A percentile compares a stretch with the other conserved stretches of the same genome.
Conservation (phyloP, 2,797 vertebrate genomes). For the Siniperca undulata region DNA sequence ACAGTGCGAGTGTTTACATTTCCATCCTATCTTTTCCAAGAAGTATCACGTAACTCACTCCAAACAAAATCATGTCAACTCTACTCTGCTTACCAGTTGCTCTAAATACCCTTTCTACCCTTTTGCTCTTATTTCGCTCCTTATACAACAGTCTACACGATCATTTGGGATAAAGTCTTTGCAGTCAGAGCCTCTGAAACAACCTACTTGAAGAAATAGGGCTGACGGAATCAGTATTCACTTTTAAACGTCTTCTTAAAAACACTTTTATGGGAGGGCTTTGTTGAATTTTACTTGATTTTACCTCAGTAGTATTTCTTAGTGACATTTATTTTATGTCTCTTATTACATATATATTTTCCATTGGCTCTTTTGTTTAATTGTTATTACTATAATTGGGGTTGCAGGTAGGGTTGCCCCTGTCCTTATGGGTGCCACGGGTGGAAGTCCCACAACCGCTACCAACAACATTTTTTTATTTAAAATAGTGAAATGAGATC, state of each 20-base stretch:
- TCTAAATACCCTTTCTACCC: constrained; percentile 6
- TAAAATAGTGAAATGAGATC: background rate
- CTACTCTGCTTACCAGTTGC: background rate
- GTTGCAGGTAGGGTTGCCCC: background rate
- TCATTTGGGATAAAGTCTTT: background rate
- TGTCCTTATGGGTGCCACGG: background rate
- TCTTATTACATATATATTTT: background rate
- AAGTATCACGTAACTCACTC: constrained; percentile 51
- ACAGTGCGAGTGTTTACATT: constrained; percentile 58
- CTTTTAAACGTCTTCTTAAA: background rate
- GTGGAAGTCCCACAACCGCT: background rate
- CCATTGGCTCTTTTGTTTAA: background rate
- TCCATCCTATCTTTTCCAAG: constrained; percentile 45
- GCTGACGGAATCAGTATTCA: background rate
- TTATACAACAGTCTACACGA: background rate
- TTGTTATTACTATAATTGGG: too few species aligned
- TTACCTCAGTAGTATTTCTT: background rate
- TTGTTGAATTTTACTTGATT: background rate
- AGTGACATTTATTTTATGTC: too few species aligned
- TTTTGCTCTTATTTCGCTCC: constrained; percentile 16
- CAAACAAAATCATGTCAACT: constrained; percentile 41
- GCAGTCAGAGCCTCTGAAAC: background rate
- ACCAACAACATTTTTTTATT: background rate
- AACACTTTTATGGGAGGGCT: background rate
- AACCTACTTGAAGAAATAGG: background rate